Base-by-base conservation (phyloP, 2,113 vertebrate species). In the Lagopus leucura region DNA sequence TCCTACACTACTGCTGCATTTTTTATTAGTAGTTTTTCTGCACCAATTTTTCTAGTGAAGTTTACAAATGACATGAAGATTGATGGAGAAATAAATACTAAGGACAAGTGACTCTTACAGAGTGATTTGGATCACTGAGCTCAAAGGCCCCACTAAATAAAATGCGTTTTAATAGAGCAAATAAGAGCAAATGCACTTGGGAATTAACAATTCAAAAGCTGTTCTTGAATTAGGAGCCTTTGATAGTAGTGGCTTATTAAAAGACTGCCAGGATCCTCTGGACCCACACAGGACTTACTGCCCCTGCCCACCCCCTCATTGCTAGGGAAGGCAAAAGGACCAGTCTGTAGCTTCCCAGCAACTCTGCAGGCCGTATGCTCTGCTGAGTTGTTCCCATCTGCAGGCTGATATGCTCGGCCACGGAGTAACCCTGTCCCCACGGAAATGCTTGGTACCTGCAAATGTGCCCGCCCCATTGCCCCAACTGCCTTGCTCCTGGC, bases 381-480 rank as follows among this genome's bases (percentile, higher is more conserved):
- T 9, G 0, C 40, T 15, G 8, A 73, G 18, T 32, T 5, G 2
- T 11, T 20, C 5, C n/a, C 28, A 20, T 5, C 9, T 6, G 1
- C 11, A 25, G 13, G 30, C 10, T 13, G 15, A 27, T 1, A 2
- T 14, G 16, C 27, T 19, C 8, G 20, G 24, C 11, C 10, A 63
- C 5, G 4, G 38, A 4, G 5, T 2, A 1, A 25, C 40, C 12
- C 60, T 38, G 36, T 27, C 25, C 22, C 17, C 30, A 27, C 2
- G 6, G 25, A 57, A 25, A 2, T 13, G 9, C 4, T 15, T 5
- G 1, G 4, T 25, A 25, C 10, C 7, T 0, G 1, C 30, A 30
- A 2, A 32, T 42, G 28, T 4, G 21, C 13, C 15, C 61, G 8
- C 8, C 13, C 36, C 11, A 2, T 17, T 18, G 1, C 11, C 24